Base-by-base conservation (phyloP, 2,113 vertebrate species). In the Lamprologus sp. region DNA sequence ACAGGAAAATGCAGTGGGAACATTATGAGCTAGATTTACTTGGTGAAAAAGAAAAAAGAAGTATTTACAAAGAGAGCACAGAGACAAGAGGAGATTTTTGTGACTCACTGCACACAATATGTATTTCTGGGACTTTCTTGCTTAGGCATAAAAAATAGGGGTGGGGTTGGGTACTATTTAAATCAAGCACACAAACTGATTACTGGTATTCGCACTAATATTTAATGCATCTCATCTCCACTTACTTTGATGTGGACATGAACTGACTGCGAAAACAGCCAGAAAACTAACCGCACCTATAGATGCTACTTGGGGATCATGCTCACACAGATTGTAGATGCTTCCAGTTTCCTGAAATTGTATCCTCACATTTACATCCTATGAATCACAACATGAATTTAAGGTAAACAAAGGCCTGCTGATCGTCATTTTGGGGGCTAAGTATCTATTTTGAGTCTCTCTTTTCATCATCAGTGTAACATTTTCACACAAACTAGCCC, bases 1-100 rank as follows among this genome's bases (percentile, higher is more conserved):
- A 70, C 85, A 87, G 53, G 55, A 75, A 87, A 90, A 88, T 51
- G 73, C 55, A 88, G 56, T 86, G 89, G 87, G 91, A 91, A 94
- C 88, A 93, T 40, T 73, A 26, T 73, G 37, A 9, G 65, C 35
- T 23, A 42, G 37, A 70, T 73, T 73, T 73, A 26, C 21, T 45
- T 26, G 21, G 21, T 26, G 35, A 70, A 70, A 40, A 40, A 40
- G n/a, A 42, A 15, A 42, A 26, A 73, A 26, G 7, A 23, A 73
- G 21, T 45, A 45, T 45, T 26, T 26, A 45, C 14, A 40, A 68
- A 73, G 37, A 42, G 37, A 26, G 40, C 21, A 15, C 40, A 45
- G 68, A 45, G 68, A 73, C 40, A 73, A 73, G 68, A 45, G 21
- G 37, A 45, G 37, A 15, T 70, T 70, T 70, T 23, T 40, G 35